Evolutionary conservation across 2,888 invertebrate genomes (phyloP).

Genomic region (Cephonodes hylas): DNA sequence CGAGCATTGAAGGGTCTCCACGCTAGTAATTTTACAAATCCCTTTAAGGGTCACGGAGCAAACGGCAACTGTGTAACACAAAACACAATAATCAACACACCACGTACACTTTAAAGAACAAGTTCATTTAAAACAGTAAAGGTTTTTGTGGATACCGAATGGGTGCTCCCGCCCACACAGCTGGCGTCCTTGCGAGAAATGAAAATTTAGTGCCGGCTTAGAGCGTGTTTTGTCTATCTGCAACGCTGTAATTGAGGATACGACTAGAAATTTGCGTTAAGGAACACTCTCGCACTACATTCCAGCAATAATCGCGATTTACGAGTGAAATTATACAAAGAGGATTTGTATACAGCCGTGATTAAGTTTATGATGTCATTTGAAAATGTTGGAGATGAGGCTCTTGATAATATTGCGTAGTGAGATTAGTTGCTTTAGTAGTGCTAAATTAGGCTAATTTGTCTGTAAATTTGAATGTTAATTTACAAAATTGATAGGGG

Average conservation of each 20-base stretch:
- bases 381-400: background rate
- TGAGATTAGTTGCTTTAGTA: background rate
- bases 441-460: background rate
- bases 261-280: background rate
- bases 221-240: slow-evolving; percentile 21
- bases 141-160: slow-evolving; percentile 18
- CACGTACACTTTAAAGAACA: background rate
- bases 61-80: background rate
- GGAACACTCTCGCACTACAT: background rate
- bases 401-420: background rate
- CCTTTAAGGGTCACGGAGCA: too few relatives aligned
- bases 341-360: background rate
- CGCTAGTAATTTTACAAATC: too few relatives aligned
- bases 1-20: too few relatives aligned
- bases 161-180: slow-evolving; percentile 13
- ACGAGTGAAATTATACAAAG: slow-evolving; percentile 2
- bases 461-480: background rate
- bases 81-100: background rate
- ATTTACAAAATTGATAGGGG: too few relatives aligned
- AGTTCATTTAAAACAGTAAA: slow-evolving; percentile 33
- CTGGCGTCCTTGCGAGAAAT: slow-evolving; percentile 23
- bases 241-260: slow-evolving; percentile 4
- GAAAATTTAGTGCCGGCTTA: slow-evolving; percentile 28
- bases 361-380: slow-evolving; percentile 16
- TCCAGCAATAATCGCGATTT: background rate